Base-by-base conservation (phyloP, 1,140 invertebrate species). In the Maconellicoccus hirsutus region DNA sequence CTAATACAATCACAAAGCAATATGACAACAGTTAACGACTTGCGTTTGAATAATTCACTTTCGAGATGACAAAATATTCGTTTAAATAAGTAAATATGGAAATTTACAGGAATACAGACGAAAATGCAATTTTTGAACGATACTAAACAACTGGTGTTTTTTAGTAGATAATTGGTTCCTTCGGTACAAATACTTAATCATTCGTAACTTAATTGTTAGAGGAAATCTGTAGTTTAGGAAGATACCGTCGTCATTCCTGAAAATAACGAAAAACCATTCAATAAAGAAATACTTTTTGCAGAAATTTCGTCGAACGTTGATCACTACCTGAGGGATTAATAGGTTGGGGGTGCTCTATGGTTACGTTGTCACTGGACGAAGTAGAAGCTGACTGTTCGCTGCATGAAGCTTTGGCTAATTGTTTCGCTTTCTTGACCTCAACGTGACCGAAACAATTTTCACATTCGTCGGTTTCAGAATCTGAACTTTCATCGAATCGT, bases 361-460 rank as follows among this genome's bases (percentile, higher is more conserved):
- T 4, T 16, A 52, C 42, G 12, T n/a, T n/a, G 14, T 52, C 42
- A 52, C 42, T 52, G 42, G 42, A 52, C 42, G 42, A 52, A 16
- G 42, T 52, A 19, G 12, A 16, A 19, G 42, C 42, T 19, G 42
- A 52, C n/a, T 52, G 42, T 4, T 52, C 42, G 42, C 12, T 19
- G 42, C 42, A 52, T 3, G 12, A 59, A 29, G 59, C 38, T 69
- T 74, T 25, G n/a, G 16, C 33, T 29, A 71, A 16, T 72, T 72
- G 72, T n/a, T 72, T 70, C n/a, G 52, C 84, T 73, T 86, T 86
- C 71, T 86, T 85, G 71, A 80, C 81, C 75, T 92, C 89, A 10
- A 90, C 89, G 77, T 91, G 89, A 0, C 91, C 91, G 79, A 87
- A 87, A 79, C 91, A 93, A 77, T 92, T 86, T 76, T 93, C 91